phyloP scores from a whole-genome alignment of 1,140 invertebrate species.

The Epicauta chinensis region DNA sequence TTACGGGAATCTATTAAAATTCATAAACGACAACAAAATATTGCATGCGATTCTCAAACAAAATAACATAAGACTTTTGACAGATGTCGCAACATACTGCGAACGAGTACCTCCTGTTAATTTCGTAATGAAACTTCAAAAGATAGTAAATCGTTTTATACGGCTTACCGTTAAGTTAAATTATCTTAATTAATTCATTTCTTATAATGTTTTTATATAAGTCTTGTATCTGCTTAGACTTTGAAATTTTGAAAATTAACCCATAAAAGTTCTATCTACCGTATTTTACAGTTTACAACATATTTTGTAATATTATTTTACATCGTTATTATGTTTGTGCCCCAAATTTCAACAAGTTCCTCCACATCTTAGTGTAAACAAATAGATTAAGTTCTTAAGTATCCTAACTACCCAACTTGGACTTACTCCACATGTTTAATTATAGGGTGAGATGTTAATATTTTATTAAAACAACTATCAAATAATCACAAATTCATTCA shows the following conservation, averaged over 20 bases:
- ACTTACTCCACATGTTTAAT: constrained; percentile 12
- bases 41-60: constrained; percentile 7
- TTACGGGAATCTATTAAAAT: constrained; percentile 1
- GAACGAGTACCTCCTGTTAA: too few species aligned
- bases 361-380: constrained; percentile 12
- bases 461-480: constrained; percentile 8
- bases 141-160: too few species aligned
- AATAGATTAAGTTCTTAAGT: constrained; percentile 16
- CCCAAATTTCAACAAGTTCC: constrained; percentile 11
- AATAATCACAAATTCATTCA: too few species aligned
- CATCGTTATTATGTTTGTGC: constrained; percentile 12
- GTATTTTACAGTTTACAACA: too few species aligned
- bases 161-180: too few species aligned
- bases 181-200: too few species aligned
- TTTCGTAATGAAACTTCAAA: constrained; percentile 3
- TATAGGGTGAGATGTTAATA: constrained; percentile 4
- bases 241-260: too few species aligned
- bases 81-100: too few species aligned
- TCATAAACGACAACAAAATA: neutral
- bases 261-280: too few species aligned
- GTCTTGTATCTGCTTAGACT: too few species aligned
- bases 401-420: constrained; percentile 7
- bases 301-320: neutral
- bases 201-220: too few species aligned
- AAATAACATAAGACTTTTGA: constrained; percentile 5